Base-by-base conservation (phyloP, 2,797 vertebrate species). In the Argyrosomus regius region DNA sequence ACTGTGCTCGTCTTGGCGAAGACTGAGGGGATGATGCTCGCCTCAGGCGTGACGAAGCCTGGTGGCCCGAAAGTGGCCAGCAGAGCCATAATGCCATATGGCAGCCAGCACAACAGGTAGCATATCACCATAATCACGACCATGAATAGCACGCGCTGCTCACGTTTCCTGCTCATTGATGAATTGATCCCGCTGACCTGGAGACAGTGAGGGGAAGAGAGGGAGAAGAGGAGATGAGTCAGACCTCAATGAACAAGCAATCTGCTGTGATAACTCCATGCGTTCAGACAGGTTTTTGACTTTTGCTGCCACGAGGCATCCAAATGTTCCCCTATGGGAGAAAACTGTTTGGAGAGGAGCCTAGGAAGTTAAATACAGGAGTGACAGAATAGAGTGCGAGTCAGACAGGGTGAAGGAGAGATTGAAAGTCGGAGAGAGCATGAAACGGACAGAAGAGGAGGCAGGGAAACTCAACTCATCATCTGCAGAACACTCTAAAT, bases 71-170 rank as follows among this genome's bases (percentile, higher is more conserved):
- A 96, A 0, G 95, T 95, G 62, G 96, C 95, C 64, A 91, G 24
- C 75, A 97, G 92, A 0, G 96, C 96, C 94, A 96, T 95, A 66
- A 95, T 85, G 1, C 95, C 96, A 0, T 96, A 97, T 0, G 95
- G 96, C 86, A 97, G 78, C 96, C 96, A 97, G 93, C 96, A 97
- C 56, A 96, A 63, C 45, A 97, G 92, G 91, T 96, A 97, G 88
- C 95, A 96, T 72, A 94, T 66, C 56, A 96, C 95, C 96, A 97
- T 96, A 58, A 94, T 82, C 62, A 96, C 81, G 89, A 97, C 95
- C 96, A 96, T 95, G 81, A 95, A 65, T 8, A 96, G 88, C 35
- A 97, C 87, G 0, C 87, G 93, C 91, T 95, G 95, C 85, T 97
- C 96, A 39, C 92, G 81, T 39, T 83, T 90, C 65, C 88, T 91